A percentile compares a stretch with the other conserved stretches of the same genome.
phyloP scores from a whole-genome alignment of 2,113 vertebrate genomes.

The Tenrec ecaudatus region DNA sequence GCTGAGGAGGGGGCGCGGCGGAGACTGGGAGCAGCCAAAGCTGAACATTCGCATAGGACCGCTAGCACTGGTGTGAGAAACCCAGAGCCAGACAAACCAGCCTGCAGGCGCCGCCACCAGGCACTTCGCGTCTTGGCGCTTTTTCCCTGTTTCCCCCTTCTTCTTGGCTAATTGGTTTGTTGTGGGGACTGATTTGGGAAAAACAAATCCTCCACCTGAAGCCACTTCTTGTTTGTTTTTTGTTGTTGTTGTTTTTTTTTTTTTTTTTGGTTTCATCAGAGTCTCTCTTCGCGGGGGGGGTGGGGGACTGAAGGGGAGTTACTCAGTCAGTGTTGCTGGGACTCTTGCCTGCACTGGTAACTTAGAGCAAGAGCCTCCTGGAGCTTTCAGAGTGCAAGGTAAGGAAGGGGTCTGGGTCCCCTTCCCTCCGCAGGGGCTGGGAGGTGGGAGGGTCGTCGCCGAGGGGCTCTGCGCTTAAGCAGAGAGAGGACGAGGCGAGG shows the following conservation, averaged over 20 bases:
- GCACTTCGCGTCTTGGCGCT: conserved; percentile 79
- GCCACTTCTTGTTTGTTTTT: conserved; percentile 76
- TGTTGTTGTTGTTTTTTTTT: conserved; percentile 65
- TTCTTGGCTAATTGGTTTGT: conserved; percentile 79
- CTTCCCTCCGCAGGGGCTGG: conserved; percentile 71
- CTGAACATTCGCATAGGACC: no score
- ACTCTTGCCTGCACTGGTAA: conserved; percentile 92
- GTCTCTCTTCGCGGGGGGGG: conserved; percentile 81
- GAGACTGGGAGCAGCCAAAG: no score
- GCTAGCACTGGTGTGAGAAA: no score
- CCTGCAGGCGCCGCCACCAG: no score
- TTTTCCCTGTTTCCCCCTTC: conserved; percentile 77
- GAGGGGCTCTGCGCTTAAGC: conserved; percentile 50
- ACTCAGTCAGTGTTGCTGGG: conserved; percentile 88
- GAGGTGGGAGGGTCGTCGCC: conserved; percentile 21
- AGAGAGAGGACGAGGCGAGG: conserved; percentile 76
- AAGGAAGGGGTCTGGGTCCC: conserved; percentile 84
- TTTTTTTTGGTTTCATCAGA: conserved; percentile 51
- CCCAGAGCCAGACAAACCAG: no score
- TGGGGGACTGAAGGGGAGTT: conserved; percentile 90
- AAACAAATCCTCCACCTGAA: conserved; percentile 77
- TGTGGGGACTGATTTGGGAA: conserved; percentile 79
- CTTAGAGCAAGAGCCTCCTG: conserved; percentile 95
- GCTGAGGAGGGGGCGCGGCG: no score
- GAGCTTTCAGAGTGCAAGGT: conserved; percentile 99